Evolutionary conservation across 2,797 vertebrate species (phyloP), one percentile per base, ranked within the genome.

Genomic region (Megaceryle alcyon): DNA sequence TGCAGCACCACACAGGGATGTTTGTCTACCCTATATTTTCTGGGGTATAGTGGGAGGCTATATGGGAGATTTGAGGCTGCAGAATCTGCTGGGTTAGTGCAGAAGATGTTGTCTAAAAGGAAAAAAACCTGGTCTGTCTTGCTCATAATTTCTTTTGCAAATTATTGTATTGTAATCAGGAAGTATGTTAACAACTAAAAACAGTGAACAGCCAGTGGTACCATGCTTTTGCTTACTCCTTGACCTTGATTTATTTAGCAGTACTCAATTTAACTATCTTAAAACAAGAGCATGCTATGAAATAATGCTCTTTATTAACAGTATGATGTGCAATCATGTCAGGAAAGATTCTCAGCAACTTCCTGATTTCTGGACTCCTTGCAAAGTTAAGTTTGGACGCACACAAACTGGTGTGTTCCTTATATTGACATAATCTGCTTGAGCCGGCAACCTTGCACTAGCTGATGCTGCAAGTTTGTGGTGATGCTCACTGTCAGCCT

Each of bases 401-500:
- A 21, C 13, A 77, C 46, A 26, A 6, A 61, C 7, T 1, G 4
- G 2, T 1, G 0, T 35, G 16, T 69, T 88, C 41, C 11, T n/a
- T 8, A 9, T 12, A 64, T 28, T 33, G 35, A 21, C 9, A 60
- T 56, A 48, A 81, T 29, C 19, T 48, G 2, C 26, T 59, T 65
- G n/a, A 72, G 20, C 16, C 5, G 19, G 15, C n/a, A 81, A 9
- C 16, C n/a, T 21, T 76, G 37, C 23, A 37, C 28, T 31, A 53
- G 41, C 19, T 57, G 37, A 48, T 64, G 20, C 12, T 81, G 25
- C 3, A 3, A 16, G 9, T 31, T 29, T 65, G 6, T 51, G 10
- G 6, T 57, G 10, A 17, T 59, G 48, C 14, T 65, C 61, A 41
- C 35, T 14, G 11, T 43, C n/a, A 82, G 53, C 9, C 14, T 25